A percentile compares a stretch with the other conserved stretches of the same genome.
Evolutionary conservation across 37 sponge, comb jelly and placozoan species (phyloP).

Genomic region (Amphimedon queenslandica): DNA sequence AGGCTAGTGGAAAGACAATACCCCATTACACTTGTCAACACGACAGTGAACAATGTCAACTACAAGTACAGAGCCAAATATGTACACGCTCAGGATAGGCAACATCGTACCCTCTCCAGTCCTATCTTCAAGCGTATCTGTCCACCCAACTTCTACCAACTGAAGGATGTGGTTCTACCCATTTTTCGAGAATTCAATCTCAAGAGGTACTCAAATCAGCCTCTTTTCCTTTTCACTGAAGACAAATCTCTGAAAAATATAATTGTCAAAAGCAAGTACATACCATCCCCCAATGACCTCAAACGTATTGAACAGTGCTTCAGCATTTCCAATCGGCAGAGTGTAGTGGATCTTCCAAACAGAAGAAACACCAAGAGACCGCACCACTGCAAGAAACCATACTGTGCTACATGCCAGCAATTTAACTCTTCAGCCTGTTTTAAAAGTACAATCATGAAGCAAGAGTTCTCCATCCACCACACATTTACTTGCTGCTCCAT

Average conservation of each 20-base stretch:
- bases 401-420: conserved; percentile 22
- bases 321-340: too few relatives aligned
- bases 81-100: too few relatives aligned
- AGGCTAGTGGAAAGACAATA: conserved; percentile 21
- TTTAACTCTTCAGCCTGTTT: conserved; percentile 5
- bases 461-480: conserved; percentile 1
- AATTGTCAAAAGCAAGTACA: background rate
- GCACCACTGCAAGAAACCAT: background rate
- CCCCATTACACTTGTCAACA: conserved; percentile 5
- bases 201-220: too few relatives aligned
- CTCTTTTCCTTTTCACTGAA: conserved; percentile 1
- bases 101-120: background rate
- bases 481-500: conserved; percentile 14
- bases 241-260: background rate
- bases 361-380: too few relatives aligned
- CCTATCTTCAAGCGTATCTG: conserved; percentile 26
- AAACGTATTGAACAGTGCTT: too few relatives aligned
- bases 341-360: too few relatives aligned
- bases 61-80: background rate
- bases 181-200: too few relatives aligned
- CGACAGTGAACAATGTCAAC: background rate
- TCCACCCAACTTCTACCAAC: conserved; percentile 16
- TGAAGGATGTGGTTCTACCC: too few relatives aligned
- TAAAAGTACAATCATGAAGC: conserved; percentile 1
- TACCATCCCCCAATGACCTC: background rate